phyloP scores from a whole-genome alignment of 2,797 vertebrate genomes.

The Bradypodion pumilum region DNA sequence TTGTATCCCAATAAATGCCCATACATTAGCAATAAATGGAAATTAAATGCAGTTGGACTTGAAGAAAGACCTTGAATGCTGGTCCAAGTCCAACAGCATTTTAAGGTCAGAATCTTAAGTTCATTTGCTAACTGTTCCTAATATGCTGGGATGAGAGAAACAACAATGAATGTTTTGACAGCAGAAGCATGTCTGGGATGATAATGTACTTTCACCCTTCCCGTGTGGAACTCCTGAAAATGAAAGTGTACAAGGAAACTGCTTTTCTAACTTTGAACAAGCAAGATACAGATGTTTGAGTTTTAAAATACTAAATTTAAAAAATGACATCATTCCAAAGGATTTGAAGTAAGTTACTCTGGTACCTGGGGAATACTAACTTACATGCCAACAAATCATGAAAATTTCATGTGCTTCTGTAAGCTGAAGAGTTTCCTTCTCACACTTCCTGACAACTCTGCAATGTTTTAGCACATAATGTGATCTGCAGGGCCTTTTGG shows the following conservation, averaged over 20 bases:
- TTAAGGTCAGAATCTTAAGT: slow-evolving; percentile 32
- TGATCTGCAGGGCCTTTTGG: neutral
- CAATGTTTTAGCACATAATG: slow-evolving; percentile 29
- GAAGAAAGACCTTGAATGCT: neutral
- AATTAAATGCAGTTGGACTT: neutral
- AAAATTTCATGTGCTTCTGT: slow-evolving; percentile 46
- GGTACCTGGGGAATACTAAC: slow-evolving; percentile 44
- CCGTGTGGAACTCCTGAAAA: slow-evolving; percentile 55
- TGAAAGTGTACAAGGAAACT: slow-evolving; percentile 59
- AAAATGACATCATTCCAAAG: slow-evolving; percentile 65
- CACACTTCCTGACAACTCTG: slow-evolving; percentile 21
- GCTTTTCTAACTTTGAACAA: slow-evolving; percentile 11
- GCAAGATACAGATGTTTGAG: slow-evolving; percentile 65
- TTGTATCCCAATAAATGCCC: neutral
- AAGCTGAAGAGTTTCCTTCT: slow-evolving; percentile 40
- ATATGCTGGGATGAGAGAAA: neutral
- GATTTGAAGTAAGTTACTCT: slow-evolving; percentile 50
- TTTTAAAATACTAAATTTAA: slow-evolving; percentile 44
- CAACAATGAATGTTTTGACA: neutral
- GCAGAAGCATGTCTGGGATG: neutral
- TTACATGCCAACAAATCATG: slow-evolving; percentile 52
- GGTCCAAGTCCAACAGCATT: too few relatives aligned
- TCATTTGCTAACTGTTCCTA: slow-evolving; percentile 57
- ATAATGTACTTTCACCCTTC: slow-evolving; percentile 42
- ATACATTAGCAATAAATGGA: neutral